Percentiles rank a stretch among this genome's conserved stretches.
Conservation (phyloP, 2,797 vertebrate genomes). For the Odontamblyopus lacepedii region DNA sequence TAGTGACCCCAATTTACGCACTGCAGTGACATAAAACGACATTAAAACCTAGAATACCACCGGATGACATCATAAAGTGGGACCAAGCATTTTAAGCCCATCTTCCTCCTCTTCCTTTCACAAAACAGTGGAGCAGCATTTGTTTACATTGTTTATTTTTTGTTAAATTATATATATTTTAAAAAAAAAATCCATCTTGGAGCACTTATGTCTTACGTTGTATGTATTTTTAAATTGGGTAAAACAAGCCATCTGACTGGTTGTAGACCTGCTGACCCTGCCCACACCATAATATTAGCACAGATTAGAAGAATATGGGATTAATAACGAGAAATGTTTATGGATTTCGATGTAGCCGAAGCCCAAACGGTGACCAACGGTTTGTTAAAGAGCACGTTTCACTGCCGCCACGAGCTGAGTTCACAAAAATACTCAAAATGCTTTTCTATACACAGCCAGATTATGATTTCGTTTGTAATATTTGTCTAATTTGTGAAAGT, state of each 20-base stretch:
- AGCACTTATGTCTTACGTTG: constrained; percentile 62
- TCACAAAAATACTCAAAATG: neutral
- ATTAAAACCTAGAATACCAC: neutral
- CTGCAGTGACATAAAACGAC: no score
- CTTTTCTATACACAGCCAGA: neutral
- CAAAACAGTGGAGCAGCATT: constrained; percentile 39
- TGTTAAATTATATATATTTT: constrained; percentile 3
- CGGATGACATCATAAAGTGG: neutral
- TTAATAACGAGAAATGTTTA: constrained; percentile 19
- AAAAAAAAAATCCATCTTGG: constrained; percentile 35
- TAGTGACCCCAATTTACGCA: neutral
- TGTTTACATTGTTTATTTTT: constrained; percentile 26
- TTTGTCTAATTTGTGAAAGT: neutral
- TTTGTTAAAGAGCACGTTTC: constrained; percentile 48
- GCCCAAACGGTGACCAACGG: constrained; percentile 25
- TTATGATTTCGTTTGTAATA: neutral
- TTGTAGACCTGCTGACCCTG: constrained; percentile 37
- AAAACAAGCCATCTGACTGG: constrained; percentile 32
- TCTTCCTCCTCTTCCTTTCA: no score
- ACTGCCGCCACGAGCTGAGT: constrained; percentile 58
- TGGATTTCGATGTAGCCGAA: constrained; percentile 38
- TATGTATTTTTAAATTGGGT: constrained; percentile 23
- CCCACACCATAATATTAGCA: constrained; percentile 32
- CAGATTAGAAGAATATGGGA: constrained; percentile 30
- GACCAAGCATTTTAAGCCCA: neutral